Percentiles rank a stretch among this genome's conserved stretches.
These are phyloP conservation scores for Drosophila erecta DNA, from an alignment of 1,140 invertebrate species.

Conservation along the genomic window DNA sequence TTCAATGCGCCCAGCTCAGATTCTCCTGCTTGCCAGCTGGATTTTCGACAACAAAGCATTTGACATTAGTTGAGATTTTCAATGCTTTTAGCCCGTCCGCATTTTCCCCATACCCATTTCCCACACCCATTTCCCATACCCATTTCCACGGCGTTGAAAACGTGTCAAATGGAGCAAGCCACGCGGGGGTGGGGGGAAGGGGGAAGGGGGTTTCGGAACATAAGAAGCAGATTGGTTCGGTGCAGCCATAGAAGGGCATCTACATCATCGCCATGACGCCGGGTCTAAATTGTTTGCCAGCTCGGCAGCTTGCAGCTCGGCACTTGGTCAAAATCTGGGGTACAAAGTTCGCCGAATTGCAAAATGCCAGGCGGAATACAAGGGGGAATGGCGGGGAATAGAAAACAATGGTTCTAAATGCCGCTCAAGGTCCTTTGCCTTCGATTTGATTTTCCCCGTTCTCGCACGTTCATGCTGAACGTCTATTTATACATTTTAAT, in stretches of 20 bases:
- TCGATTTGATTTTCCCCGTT: conserved; percentile 49
- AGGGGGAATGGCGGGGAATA: neutral
- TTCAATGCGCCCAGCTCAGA: conserved; percentile 8
- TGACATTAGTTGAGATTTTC: conserved; percentile 77
- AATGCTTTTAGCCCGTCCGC: conserved; percentile 49
- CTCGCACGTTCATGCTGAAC: conserved; percentile 35
- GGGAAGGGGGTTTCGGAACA: conserved; percentile 6
- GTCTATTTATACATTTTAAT: conserved; percentile 58
- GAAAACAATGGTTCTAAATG: conserved; percentile 48
- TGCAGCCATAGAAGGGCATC: conserved; percentile 59
- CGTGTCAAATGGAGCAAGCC: conserved; percentile 53
- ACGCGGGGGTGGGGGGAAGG: neutral
- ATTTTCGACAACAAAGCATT: conserved; percentile 69
- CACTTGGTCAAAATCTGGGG: conserved; percentile 49
- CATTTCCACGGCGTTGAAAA: conserved; percentile 35
- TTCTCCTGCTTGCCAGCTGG: neutral
- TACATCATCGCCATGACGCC: conserved; percentile 50
- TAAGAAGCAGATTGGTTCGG: conserved; percentile 33
- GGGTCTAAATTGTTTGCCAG: conserved; percentile 41
- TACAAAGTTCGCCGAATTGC: conserved; percentile 64
- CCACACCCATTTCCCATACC: neutral
- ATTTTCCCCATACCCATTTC: conserved; percentile 1
- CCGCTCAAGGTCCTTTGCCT: conserved; percentile 56
- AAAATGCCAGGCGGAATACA: conserved; percentile 29
- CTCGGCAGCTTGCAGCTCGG: conserved; percentile 31